These are phyloP conservation scores for Tetranychus truncatus DNA, from an alignment of 2,888 invertebrate genomes.

Conservation along the genomic window DNA sequence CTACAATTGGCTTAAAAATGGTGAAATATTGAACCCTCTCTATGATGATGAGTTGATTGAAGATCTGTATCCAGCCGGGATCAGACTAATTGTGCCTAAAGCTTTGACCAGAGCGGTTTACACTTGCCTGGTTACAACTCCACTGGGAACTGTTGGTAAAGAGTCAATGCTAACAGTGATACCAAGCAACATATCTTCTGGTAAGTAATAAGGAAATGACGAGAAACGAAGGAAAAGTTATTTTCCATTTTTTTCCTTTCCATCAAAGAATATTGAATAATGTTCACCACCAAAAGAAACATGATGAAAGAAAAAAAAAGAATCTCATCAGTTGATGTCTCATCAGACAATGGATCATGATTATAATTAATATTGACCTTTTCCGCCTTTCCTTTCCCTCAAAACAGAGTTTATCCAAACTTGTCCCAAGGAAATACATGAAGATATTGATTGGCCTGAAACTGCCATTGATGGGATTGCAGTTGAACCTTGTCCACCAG, in stretches of 20 bases:
- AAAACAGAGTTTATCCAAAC: conserved; percentile 26
- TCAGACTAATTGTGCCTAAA: conserved; percentile 53
- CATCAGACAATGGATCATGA: neutral
- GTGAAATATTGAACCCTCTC: conserved; percentile 40
- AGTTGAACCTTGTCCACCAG: conserved; percentile 44
- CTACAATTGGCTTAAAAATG: conserved; percentile 65
- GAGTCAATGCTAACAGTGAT: conserved; percentile 26
- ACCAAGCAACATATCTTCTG: neutral
- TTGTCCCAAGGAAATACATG: conserved; percentile 40
- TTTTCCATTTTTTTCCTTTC: neutral
- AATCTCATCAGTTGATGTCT: neutral
- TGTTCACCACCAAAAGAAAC: neutral
- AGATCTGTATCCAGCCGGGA: conserved; percentile 62
- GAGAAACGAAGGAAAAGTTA: neutral
- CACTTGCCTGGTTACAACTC: conserved; percentile 26
- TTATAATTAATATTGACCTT: neutral
- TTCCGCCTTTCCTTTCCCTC: neutral
- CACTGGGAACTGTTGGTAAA: conserved; percentile 22
- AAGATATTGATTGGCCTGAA: conserved; percentile 45
- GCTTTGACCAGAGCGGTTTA: conserved; percentile 23
- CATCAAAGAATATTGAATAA: neutral
- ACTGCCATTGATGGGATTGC: conserved; percentile 56
- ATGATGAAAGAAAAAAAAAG: neutral
- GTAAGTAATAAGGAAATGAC: neutral
- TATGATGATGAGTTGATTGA: conserved; percentile 53